phyloP scores from a whole-genome alignment of 2,888 invertebrate species.

The Spisula solida region DNA sequence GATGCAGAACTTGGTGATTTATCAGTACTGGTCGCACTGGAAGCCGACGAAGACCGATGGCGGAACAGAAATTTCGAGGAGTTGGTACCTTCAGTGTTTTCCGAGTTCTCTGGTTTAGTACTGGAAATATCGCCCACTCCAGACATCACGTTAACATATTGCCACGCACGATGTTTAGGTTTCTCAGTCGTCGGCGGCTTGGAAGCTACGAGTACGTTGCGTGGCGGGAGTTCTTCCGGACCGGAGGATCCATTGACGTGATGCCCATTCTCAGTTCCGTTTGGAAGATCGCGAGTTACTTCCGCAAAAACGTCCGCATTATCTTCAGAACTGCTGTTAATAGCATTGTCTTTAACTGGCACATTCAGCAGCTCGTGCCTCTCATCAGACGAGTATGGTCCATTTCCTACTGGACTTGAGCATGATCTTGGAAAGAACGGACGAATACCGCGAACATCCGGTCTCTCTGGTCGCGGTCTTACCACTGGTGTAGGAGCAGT shows the following conservation, averaged over 20 bases:
- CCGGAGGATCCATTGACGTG: not conserved
- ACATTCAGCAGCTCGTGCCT: not conserved
- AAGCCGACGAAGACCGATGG: constrained; percentile 45
- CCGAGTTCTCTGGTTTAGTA: constrained; percentile 28
- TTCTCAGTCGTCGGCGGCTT: constrained; percentile 45
- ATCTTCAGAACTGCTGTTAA: constrained; percentile 16
- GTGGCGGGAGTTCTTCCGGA: not conserved
- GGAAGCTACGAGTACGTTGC: not conserved
- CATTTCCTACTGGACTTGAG: constrained; percentile 60
- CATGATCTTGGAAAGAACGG: constrained; percentile 61
- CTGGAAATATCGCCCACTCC: constrained; percentile 30
- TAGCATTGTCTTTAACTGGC: not conserved
- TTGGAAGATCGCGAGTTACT: not conserved
- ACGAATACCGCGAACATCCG: constrained; percentile 56
- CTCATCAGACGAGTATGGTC: not conserved
- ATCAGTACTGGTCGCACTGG: constrained; percentile 21
- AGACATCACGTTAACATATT: constrained; percentile 61
- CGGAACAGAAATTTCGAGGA: constrained; percentile 41
- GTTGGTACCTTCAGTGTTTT: constrained; percentile 23
- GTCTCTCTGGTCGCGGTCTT: constrained; percentile 63
- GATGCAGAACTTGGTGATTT: not conserved
- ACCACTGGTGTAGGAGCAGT: constrained; percentile 63
- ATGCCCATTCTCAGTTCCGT: not conserved
- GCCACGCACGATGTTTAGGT: constrained; percentile 59
- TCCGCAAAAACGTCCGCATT: constrained; percentile 21